These are phyloP conservation scores for Myxocyprinus asiaticus DNA, from an alignment of 2,113 vertebrate species.

Conservation along the genomic window DNA sequence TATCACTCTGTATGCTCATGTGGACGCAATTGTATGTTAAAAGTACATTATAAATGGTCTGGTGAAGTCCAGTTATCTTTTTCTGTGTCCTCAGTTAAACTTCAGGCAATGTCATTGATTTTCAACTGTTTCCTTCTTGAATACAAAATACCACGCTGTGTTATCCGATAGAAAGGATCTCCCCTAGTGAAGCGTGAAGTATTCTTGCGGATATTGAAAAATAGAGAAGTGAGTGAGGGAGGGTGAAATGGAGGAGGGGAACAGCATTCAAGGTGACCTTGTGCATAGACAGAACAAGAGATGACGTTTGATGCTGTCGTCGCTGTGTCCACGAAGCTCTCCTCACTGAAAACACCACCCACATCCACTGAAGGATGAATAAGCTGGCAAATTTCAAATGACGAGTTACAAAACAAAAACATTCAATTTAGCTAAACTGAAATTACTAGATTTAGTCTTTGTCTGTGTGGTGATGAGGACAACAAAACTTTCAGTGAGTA, in stretches of 20 bases:
- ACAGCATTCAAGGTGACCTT: constrained; percentile 58
- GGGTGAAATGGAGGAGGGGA: constrained; percentile 35
- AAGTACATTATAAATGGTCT: background rate
- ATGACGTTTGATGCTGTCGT: constrained; percentile 30
- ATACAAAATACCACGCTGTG: constrained; percentile 15
- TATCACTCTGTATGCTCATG: background rate
- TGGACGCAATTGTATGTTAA: background rate
- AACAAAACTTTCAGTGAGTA: constrained; percentile 51
- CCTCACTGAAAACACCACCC: background rate
- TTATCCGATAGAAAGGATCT: constrained; percentile 32
- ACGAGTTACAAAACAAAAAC: background rate
- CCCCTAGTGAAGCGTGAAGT: constrained; percentile 43
- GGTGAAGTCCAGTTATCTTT: background rate
- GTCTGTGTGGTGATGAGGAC: background rate
- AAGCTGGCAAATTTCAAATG: background rate
- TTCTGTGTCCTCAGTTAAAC: constrained; percentile 14
- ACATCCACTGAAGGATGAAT: background rate
- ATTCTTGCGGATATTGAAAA: constrained; percentile 48
- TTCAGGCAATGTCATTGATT: background rate
- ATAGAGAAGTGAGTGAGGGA: constrained; percentile 16
- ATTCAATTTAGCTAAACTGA: background rate
- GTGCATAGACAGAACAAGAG: constrained; percentile 40
- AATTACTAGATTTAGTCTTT: background rate
- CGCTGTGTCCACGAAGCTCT: background rate
- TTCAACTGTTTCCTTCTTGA: background rate